Base-by-base conservation (phyloP, 2,113 vertebrate species). In the Odontesthes bonariensis region DNA sequence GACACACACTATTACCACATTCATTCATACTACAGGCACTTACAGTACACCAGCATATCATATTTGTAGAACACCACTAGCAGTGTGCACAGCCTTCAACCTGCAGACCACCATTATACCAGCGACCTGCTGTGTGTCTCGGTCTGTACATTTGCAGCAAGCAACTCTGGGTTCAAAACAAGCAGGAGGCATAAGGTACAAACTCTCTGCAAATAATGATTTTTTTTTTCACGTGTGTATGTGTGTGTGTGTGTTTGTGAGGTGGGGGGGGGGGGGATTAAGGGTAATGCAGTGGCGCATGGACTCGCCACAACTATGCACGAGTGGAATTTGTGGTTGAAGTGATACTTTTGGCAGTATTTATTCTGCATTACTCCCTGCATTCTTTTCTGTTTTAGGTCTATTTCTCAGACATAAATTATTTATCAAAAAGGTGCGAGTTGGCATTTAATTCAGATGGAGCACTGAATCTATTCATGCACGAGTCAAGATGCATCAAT, bases 71-170 rank as follows among this genome's bases (percentile, higher is more conserved):
- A 57, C 33, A 10, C 44, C 68, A 40, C 76, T 56, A 78, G 76
- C 60, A 8, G 59, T 4, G 85, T 8, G 69, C 6, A 27, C 56
- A 27, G 16, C 49, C 1, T 54, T 19, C 5, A 0, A 40, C 59
- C 77, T 22, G 58, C 16, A 6, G 38, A 73, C 22, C 78, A 40
- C 86, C 72, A 83, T 87, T 73, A 82, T 0, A 51, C 46, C 82
- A 64, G 78, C 38, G 3, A 54, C 77, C 82, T 23, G 77, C 79
- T 69, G 84, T 8, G 84, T 23, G 63, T 85, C 73, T 68, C 52
- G 58, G 6, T 76, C 54, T 44, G 5, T 27, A 0, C 6, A 11
- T 14, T 27, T 55, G 66, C 52, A 20, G 69, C 47, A 57, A 73
- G 76, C 19, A 20, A 54, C 73, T 27, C 59, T 55, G 65, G 52